Base-by-base conservation (phyloP, 2,797 vertebrate species). In the Phyllotis vaccarum region DNA sequence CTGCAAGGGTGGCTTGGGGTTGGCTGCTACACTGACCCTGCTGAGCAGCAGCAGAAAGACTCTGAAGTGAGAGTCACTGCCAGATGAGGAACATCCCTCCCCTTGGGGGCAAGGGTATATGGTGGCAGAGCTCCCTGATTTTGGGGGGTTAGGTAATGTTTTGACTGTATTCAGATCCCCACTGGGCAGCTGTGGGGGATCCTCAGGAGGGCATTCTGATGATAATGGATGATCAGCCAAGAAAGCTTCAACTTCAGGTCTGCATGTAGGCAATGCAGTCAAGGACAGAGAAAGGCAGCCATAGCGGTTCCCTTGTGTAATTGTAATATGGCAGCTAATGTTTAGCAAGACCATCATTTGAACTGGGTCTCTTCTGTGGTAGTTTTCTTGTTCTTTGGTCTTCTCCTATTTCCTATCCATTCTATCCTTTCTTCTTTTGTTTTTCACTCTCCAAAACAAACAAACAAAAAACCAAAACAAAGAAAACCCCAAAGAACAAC, bases 361-460 rank as follows among this genome's bases (percentile, higher is more conserved):
- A 82, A 68, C 83, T 64, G 24, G 80, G 13, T 54, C 29, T 60
- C 56, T 75, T 82, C 66, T 68, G 58, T 58, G 86, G 88, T 62
- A 60, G 60, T 76, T 34, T 9, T 16, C 56, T 60, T 79, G 17
- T 62, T 21, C 66, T 34, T 22, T 40, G 46, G 7, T 86, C 34
- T 92, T 62, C 14, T 52, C 72, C 43, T 64, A 9, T 85, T 74
- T 94, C 60, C 60, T 16, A 34, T 14, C 81, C 62, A 52, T 19
- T 21, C 66, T 82, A 40, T 14, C n/a, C 37, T 21, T 75, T 29
- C 2, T n/a, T 4, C 10, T 80, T 81, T 76, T 85, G 49, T 11
- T 86, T 75, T 66, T 72, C 72, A 68, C 68, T 66, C 24, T 90
- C 43, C 17, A 96, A 93, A 68, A 89, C 79, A 95, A 46, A n/a